phyloP scores from a whole-genome alignment of 1,140 invertebrate species.

The Amphibalanus amphitrite region DNA sequence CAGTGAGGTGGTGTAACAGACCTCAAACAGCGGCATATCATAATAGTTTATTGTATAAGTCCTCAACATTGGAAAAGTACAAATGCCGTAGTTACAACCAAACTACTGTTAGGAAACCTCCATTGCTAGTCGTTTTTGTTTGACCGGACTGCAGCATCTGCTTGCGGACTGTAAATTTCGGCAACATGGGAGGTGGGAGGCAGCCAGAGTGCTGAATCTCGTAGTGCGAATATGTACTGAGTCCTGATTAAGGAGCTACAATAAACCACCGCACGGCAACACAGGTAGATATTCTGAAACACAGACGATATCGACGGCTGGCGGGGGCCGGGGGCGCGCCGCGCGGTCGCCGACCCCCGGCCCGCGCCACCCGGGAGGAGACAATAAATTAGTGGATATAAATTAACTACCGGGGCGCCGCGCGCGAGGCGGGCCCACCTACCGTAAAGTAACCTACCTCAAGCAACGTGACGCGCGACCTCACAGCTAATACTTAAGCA shows the following conservation, averaged over 20 bases:
- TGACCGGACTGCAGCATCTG: not conserved
- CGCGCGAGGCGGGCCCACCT: not conserved
- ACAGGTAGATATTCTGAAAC: not conserved
- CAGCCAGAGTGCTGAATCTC: not conserved
- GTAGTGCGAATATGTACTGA: not conserved
- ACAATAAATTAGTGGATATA: conserved; percentile 2
- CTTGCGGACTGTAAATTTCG: not conserved
- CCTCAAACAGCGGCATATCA: not conserved
- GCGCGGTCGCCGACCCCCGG: no score
- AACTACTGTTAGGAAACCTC: not conserved
- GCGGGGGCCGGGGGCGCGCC: no score
- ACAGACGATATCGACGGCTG: not conserved
- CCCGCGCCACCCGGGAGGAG: not conserved
- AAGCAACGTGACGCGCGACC: not conserved
- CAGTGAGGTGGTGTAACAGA: no score
- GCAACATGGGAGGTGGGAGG: not conserved
- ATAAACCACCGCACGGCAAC: not conserved
- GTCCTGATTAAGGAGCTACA: not conserved
- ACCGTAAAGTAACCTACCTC: not conserved
- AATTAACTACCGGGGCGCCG: not conserved
- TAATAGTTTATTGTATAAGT: conserved; percentile 2
- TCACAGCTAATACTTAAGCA: conserved; percentile 1
- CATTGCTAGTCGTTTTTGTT: not conserved
- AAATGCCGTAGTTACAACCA: conserved; percentile 1
- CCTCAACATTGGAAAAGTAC: conserved; percentile 1